Conservation (phyloP, 2,797 vertebrate genomes). For the Sciurus vulgaris region DNA sequence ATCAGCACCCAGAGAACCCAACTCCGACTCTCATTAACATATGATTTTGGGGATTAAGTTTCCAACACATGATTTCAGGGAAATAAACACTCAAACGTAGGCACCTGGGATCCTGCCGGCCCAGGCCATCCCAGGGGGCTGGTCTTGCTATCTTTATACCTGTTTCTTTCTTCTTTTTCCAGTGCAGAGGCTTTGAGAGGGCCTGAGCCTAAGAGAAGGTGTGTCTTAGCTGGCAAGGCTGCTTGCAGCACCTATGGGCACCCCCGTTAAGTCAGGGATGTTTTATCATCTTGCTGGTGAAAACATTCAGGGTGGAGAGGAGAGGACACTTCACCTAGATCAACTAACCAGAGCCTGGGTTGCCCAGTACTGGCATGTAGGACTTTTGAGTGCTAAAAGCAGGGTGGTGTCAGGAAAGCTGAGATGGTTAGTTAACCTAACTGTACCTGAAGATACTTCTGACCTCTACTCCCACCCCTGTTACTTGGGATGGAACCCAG, state of each 20-base stretch:
- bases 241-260: no score
- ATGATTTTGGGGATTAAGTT: neutral
- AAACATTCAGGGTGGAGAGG: neutral
- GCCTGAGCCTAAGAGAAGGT: neutral
- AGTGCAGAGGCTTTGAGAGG: neutral
- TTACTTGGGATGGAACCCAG: no score
- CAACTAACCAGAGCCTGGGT: neutral
- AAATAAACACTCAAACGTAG: neutral
- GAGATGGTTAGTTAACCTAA: neutral
- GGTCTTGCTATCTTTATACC: neutral
- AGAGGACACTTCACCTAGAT: neutral
- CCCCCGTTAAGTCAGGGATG: no score
- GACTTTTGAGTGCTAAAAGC: neutral
- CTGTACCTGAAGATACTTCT: neutral
- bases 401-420: neutral
- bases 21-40: neutral
- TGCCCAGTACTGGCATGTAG: neutral
- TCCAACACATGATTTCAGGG: neutral
- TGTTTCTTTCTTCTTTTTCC: neutral
- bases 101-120: neutral
- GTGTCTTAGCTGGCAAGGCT: neutral
- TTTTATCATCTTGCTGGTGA: neutral
- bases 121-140: neutral
- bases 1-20: neutral
- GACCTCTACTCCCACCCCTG: neutral